These are phyloP conservation scores for Cygnus buccinator DNA, from an alignment of 2,113 vertebrate species.

Conservation along the genomic window DNA sequence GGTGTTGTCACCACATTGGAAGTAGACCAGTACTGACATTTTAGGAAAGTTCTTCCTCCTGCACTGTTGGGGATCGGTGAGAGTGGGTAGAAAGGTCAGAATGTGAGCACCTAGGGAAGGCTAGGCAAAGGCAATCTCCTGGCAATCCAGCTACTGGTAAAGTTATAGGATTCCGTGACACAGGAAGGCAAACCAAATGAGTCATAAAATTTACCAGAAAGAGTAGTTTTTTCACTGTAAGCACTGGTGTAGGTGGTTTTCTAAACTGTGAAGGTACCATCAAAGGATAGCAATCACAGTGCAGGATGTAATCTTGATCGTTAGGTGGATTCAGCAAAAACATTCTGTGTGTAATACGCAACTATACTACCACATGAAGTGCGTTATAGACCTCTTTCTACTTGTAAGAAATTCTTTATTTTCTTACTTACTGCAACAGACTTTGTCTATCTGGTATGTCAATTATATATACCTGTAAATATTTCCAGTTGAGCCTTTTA, in stretches of 20 bases:
- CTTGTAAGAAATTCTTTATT: not conserved
- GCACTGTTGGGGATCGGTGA: not conserved
- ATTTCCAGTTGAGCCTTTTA: not conserved
- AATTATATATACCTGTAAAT: not conserved
- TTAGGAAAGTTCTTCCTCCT: not conserved
- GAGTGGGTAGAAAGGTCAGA: rapidly evolving
- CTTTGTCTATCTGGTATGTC: not conserved
- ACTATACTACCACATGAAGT: not conserved
- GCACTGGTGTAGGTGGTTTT: not conserved
- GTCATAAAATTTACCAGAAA: not conserved
- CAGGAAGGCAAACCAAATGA: not conserved
- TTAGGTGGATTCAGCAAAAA: not conserved
- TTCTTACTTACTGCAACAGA: not conserved
- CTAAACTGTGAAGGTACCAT: not conserved
- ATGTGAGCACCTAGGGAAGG: not conserved
- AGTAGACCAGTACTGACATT: not conserved
- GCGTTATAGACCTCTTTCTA: not conserved
- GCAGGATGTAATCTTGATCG: not conserved
- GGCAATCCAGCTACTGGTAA: not conserved
- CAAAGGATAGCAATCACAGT: not conserved
- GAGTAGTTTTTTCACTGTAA: not conserved
- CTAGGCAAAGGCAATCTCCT: not conserved
- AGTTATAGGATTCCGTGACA: not conserved
- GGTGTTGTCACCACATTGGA: not conserved
- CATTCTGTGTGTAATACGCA: not conserved